Percentiles rank a stretch among this genome's conserved stretches.
Evolutionary conservation across 2,797 vertebrate genomes (phyloP).

Genomic region (Merluccius polli): DNA sequence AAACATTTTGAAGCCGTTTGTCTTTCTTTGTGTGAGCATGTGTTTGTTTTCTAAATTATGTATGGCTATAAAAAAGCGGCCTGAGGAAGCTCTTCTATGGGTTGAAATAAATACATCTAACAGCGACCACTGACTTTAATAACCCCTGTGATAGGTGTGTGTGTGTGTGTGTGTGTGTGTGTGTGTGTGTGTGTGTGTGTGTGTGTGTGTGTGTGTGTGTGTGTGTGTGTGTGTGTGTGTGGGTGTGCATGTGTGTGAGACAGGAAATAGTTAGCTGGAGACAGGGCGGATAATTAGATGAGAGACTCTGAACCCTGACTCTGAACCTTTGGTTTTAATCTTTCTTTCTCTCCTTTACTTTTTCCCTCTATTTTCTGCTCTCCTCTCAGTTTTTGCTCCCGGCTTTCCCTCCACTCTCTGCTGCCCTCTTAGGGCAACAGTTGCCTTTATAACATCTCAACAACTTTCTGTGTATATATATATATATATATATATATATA

Average conservation of each 20-base stretch:
- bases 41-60: too few species aligned
- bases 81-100: neutral
- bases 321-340: conserved; percentile 7
- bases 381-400: neutral
- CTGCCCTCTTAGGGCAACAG: neutral
- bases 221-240: neutral
- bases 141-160: neutral
- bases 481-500: too few species aligned
- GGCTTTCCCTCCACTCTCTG: neutral
- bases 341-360: neutral
- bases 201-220: neutral
- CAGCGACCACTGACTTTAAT: neutral
- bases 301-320: conserved; percentile 5
- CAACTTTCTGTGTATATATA: neutral
- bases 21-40: too few species aligned
- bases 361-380: neutral
- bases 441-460: neutral
- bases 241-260: neutral
- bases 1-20: too few species aligned
- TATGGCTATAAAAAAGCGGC: neutral
- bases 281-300: conserved; percentile 3
- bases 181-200: too few species aligned
- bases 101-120: conserved; percentile 4
- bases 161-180: too few species aligned
- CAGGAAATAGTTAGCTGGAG: conserved; percentile 21